A percentile compares a stretch with the other conserved stretches of the same genome.
phyloP scores from a whole-genome alignment of 2,797 vertebrate genomes.

The Parauchenoglanis ngamensis region DNA sequence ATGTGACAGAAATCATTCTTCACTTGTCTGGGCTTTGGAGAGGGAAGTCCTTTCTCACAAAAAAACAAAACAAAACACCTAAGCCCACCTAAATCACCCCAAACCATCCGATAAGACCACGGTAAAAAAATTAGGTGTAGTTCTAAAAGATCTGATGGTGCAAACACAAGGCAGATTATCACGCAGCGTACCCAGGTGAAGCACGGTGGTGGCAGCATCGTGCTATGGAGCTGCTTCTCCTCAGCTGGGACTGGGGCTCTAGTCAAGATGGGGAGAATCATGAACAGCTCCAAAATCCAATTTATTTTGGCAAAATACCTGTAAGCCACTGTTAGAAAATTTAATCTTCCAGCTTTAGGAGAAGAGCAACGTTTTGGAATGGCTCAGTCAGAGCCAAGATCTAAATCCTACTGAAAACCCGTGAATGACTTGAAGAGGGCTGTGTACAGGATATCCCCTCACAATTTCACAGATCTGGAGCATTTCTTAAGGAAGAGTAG shows the following conservation, averaged over 20 bases:
- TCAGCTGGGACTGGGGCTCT: neutral
- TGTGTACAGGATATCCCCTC: neutral
- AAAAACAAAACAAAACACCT: too few species aligned
- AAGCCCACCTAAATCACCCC: neutral
- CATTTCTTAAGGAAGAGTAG: neutral
- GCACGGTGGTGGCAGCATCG: neutral
- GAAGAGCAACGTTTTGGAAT: neutral
- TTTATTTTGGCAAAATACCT: neutral
- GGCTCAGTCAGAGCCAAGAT: neutral
- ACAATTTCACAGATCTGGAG: neutral
- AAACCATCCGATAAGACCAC: neutral
- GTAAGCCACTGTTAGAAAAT: neutral
- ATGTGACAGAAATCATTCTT: neutral
- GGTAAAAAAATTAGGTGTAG: too few species aligned
- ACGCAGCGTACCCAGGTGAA: neutral
- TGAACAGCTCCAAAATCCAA: neutral
- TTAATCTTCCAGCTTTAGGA: neutral
- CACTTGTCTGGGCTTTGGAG: neutral
- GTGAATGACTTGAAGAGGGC: neutral
- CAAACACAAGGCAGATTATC: neutral
- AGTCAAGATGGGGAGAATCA: neutral
- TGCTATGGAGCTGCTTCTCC: neutral
- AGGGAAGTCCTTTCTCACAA: neutral
- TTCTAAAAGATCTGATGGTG: neutral
- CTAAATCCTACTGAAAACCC: neutral